A percentile compares a stretch with the other conserved stretches of the same genome.
Conservation (phyloP, 2,888 invertebrate genomes). For the Meteorus colon region DNA sequence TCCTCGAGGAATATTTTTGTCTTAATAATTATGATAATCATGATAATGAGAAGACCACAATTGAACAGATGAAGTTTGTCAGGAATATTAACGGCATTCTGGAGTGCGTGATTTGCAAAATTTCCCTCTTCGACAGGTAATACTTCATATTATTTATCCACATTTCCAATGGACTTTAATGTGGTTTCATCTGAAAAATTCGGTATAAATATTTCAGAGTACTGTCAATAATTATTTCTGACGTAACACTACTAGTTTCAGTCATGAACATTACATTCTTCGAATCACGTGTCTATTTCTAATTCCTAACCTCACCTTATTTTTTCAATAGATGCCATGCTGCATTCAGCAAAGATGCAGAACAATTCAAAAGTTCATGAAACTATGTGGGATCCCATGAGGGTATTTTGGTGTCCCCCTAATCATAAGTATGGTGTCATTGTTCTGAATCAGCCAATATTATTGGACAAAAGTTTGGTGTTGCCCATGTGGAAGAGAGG, state of each 20-base stretch:
- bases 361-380: slow-evolving; percentile 35
- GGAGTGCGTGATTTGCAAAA: neutral
- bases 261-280: neutral
- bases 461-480: slow-evolving; percentile 74
- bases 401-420: slow-evolving; percentile 54
- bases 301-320: neutral
- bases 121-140: neutral
- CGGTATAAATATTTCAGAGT: neutral
- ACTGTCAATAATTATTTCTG: neutral
- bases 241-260: neutral
- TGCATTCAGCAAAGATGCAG: slow-evolving; percentile 49
- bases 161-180: neutral
- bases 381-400: slow-evolving; percentile 61
- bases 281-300: neutral
- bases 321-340: neutral
- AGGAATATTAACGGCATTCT: neutral
- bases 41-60: too few relatives aligned
- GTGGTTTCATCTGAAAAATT: too few relatives aligned
- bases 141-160: neutral
- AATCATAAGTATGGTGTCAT: slow-evolving; percentile 78
- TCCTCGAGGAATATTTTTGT: too few relatives aligned
- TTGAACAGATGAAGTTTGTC: neutral
- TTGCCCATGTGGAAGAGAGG: slow-evolving; percentile 82
- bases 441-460: slow-evolving; percentile 80
- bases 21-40: too few relatives aligned